Percentiles rank a stretch among this genome's conserved stretches.
phyloP scores from a whole-genome alignment of 2,888 invertebrate genomes.

The Drosophila longiperda region DNA sequence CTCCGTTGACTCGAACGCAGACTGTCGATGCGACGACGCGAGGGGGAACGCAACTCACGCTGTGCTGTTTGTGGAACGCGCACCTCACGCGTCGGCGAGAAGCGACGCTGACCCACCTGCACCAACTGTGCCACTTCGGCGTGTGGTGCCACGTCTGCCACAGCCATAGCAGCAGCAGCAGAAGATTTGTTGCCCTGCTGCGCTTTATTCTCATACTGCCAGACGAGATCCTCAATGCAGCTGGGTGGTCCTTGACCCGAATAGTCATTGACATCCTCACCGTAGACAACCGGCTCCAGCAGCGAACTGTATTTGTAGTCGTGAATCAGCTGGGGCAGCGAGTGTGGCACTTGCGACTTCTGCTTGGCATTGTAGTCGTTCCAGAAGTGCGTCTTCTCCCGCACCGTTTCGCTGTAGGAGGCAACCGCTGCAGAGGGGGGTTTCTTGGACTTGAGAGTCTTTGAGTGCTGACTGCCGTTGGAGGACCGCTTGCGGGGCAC shows the following conservation, averaged over 20 bases:
- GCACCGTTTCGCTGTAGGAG: slow-evolving; percentile 87
- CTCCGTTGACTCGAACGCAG: slow-evolving; percentile 73
- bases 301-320: slow-evolving; percentile 89
- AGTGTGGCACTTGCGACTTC: slow-evolving; percentile 85
- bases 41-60: slow-evolving; percentile 87
- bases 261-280: slow-evolving; percentile 63
- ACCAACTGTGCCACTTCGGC: slow-evolving; percentile 28
- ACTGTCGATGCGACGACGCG: slow-evolving; percentile 88
- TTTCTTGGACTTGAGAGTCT: slow-evolving; percentile 35
- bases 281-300: slow-evolving; percentile 50
- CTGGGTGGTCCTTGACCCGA: slow-evolving; percentile 79
- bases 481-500: slow-evolving; percentile 83
- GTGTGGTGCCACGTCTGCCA: slow-evolving; percentile 64
- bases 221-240: slow-evolving; percentile 84
- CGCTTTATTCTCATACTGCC: slow-evolving; percentile 81
- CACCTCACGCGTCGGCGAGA: slow-evolving; percentile 83
- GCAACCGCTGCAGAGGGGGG: neutral
- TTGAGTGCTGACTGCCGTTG: slow-evolving; percentile 63
- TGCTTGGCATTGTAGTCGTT: slow-evolving; percentile 84
- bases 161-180: neutral
- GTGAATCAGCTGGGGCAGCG: slow-evolving; percentile 86
- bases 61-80: slow-evolving; percentile 84
- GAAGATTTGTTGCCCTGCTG: slow-evolving; percentile 15
- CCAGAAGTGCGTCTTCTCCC: slow-evolving; percentile 90
- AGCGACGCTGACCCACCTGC: slow-evolving; percentile 50